Percentiles rank a stretch among this genome's conserved stretches.
Evolutionary conservation across 2,888 invertebrate species (phyloP).

Genomic region (Onchidella celtica): DNA sequence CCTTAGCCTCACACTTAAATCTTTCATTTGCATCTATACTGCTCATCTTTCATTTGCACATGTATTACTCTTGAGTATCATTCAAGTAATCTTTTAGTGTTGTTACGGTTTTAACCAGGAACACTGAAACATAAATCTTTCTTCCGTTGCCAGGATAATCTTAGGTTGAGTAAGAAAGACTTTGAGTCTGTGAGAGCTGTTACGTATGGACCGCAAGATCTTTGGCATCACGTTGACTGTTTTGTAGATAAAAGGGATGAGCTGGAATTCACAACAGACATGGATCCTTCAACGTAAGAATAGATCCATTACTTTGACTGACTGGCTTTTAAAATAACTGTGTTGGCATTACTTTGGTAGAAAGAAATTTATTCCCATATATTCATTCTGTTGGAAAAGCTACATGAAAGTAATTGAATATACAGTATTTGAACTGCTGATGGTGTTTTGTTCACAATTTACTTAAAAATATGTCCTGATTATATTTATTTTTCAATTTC

Average conservation of each 20-base stretch:
- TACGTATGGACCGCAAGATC: conserved; percentile 90
- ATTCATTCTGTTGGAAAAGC: neutral
- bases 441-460: no score
- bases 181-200: conserved; percentile 90
- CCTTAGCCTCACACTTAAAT: no score
- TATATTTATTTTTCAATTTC: no score
- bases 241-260: conserved; percentile 89
- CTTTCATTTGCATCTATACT: no score
- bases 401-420: no score
- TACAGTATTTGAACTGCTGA: no score
- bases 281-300: conserved; percentile 82
- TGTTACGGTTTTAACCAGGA: no score
- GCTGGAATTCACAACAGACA: conserved; percentile 84
- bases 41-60: no score
- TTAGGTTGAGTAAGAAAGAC: conserved; percentile 91
- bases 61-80: neutral
- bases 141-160: conserved; percentile 82
- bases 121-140: no score
- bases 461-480: no score
- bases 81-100: neutral
- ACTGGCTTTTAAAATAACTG: neutral
- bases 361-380: neutral
- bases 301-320: neutral
- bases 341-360: neutral
- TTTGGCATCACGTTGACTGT: conserved; percentile 96